phyloP scores from a whole-genome alignment of 2,797 vertebrate species.

The Mionectes olivaceus region DNA sequence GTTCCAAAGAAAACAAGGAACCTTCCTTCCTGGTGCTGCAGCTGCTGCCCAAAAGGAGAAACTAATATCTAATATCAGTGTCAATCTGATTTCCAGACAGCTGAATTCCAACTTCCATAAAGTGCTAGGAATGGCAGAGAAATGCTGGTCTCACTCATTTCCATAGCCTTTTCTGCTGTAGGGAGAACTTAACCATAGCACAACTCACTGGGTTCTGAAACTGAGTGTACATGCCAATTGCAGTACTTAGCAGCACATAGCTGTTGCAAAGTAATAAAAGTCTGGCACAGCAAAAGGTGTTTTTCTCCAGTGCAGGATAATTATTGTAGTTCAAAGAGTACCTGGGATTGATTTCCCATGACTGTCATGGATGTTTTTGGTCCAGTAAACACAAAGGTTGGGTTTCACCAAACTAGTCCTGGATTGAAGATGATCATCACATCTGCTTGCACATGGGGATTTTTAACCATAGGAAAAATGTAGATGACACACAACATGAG shows the following conservation, averaged over 20 bases:
- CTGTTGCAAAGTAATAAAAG: not conserved
- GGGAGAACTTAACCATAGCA: not conserved
- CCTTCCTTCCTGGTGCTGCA: not conserved
- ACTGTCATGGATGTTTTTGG: rapidly evolving
- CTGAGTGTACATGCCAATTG: not conserved
- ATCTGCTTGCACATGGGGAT: not conserved
- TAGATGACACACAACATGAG: not conserved
- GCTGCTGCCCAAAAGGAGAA: not conserved
- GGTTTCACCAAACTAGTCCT: not conserved
- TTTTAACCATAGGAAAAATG: conserved; percentile 33
- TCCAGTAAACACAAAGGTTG: not conserved
- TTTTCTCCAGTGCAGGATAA: not conserved
- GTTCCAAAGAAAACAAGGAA: not conserved
- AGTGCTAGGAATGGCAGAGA: not conserved
- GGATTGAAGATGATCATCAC: not conserved
- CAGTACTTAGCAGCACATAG: not conserved
- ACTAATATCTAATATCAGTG: not conserved
- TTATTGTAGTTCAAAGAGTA: not conserved
- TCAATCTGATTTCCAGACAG: not conserved
- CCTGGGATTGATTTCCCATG: not conserved
- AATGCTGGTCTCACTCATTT: not conserved
- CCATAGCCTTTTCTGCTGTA: not conserved
- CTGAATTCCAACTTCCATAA: not conserved
- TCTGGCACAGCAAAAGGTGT: not conserved
- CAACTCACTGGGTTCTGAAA: not conserved